Conservation (phyloP, 2,797 vertebrate species). For the Chaenodraco wilsoni region DNA sequence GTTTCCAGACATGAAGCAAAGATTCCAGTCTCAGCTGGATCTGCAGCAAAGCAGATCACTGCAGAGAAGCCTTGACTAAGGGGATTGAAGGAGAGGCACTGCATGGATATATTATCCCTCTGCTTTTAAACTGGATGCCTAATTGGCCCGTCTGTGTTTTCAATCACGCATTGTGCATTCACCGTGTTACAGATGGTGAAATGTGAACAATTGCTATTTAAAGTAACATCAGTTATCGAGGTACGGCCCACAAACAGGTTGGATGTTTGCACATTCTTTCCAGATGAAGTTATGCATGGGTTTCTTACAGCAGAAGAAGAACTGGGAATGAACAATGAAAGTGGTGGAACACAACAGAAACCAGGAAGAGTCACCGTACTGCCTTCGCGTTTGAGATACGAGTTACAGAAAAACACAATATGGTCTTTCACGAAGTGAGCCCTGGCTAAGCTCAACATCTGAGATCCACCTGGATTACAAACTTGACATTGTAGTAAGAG, state of each 20-base stretch:
- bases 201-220: conserved; percentile 7
- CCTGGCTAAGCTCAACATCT: background rate
- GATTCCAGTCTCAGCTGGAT: conserved; percentile 65
- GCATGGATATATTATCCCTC: conserved; percentile 56
- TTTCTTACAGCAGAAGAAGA: background rate
- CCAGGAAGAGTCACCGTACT: background rate
- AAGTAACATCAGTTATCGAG: background rate
- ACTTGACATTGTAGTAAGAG: background rate
- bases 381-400: background rate
- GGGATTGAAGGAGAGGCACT: conserved; percentile 54
- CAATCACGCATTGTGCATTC: conserved; percentile 30
- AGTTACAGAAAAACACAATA: background rate
- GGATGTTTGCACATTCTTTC: background rate
- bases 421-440: no score
- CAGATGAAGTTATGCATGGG: background rate
- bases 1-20: conserved; percentile 50
- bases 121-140: conserved; percentile 58
- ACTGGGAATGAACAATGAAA: background rate
- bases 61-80: conserved; percentile 76
- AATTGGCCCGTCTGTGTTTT: conserved; percentile 57
- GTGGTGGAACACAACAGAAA: background rate
- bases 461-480: no score
- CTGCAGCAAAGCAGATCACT: conserved; percentile 69
- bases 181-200: background rate
- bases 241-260: background rate